phyloP scores from a whole-genome alignment of 2,797 vertebrate species.

The Gymnoscopelus microlampas region DNA sequence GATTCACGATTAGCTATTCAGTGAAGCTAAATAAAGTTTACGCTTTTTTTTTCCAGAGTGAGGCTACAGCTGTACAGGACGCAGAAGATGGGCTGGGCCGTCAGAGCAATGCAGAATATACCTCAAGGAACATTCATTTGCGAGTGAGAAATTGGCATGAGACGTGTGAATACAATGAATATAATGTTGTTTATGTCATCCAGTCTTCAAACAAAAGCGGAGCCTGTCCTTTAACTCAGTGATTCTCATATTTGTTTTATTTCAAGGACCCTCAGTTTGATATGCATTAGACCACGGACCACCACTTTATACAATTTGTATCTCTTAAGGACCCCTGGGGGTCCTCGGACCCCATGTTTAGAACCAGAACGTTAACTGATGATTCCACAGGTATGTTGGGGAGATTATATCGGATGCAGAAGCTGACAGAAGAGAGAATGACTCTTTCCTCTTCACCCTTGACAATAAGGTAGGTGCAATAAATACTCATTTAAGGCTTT shows the following conservation, averaged over 20 bases:
- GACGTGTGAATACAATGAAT: not conserved
- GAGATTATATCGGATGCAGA: slow-evolving; percentile 93
- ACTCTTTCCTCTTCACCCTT: slow-evolving; percentile 95
- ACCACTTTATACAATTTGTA: no score
- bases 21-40: no score
- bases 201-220: slow-evolving; percentile 2
- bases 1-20: not conserved
- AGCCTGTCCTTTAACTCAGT: not conserved
- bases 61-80: slow-evolving; percentile 93
- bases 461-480: slow-evolving; percentile 96
- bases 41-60: slow-evolving; percentile 50
- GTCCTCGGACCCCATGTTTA: slow-evolving; percentile 6
- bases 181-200: not conserved
- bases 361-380: not conserved
- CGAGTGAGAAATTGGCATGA: slow-evolving; percentile 85
- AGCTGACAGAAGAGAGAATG: slow-evolving; percentile 92
- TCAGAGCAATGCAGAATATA: slow-evolving; percentile 91
- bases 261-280: no score
- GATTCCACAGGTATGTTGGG: slow-evolving; percentile 87
- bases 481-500: not conserved
- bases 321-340: no score
- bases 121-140: slow-evolving; percentile 93
- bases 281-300: no score
- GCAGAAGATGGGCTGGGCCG: slow-evolving; percentile 93
- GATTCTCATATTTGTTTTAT: no score